Conservation (phyloP, 2,888 invertebrate species). For the Perdita meconis region DNA sequence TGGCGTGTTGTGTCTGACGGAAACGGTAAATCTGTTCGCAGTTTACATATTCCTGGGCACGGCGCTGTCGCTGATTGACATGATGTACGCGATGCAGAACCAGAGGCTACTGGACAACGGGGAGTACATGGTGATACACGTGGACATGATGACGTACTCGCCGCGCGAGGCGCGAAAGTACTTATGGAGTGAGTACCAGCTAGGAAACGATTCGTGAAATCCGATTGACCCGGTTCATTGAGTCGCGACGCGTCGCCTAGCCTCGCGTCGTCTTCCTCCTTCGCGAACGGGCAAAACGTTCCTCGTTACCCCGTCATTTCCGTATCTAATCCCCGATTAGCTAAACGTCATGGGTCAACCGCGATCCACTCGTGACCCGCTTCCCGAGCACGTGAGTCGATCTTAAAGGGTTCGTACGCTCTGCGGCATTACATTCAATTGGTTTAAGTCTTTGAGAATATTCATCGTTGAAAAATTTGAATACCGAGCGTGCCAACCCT, state of each 20-base stretch:
- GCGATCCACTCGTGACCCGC: conserved; percentile 39
- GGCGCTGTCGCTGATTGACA: conserved; percentile 92
- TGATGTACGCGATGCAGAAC: conserved; percentile 96
- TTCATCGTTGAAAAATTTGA: neutral
- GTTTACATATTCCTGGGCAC: conserved; percentile 98
- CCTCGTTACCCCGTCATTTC: conserved; percentile 54
- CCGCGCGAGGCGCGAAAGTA: conserved; percentile 91
- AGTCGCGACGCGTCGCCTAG: neutral
- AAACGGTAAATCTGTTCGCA: conserved; percentile 83
- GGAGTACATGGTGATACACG: conserved; percentile 97
- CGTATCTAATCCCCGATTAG: conserved; percentile 55
- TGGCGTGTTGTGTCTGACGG: conserved; percentile 8
- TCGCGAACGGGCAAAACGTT: conserved; percentile 26
- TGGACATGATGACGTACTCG: conserved; percentile 95
- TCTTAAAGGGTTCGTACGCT: conserved; percentile 28
- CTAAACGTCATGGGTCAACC: conserved; percentile 31
- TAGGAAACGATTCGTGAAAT: conserved; percentile 25
- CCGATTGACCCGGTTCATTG: conserved; percentile 34
- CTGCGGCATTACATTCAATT: conserved; percentile 7
- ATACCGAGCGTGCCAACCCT: neutral
- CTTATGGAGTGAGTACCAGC: conserved; percentile 89
- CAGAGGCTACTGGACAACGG: conserved; percentile 94
- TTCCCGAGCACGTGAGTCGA: conserved; percentile 37
- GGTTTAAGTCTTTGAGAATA: neutral
- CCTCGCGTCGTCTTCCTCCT: conserved; percentile 30